Base-by-base conservation (phyloP, 1,140 invertebrate genomes). In the Drosophila grimshawi region DNA sequence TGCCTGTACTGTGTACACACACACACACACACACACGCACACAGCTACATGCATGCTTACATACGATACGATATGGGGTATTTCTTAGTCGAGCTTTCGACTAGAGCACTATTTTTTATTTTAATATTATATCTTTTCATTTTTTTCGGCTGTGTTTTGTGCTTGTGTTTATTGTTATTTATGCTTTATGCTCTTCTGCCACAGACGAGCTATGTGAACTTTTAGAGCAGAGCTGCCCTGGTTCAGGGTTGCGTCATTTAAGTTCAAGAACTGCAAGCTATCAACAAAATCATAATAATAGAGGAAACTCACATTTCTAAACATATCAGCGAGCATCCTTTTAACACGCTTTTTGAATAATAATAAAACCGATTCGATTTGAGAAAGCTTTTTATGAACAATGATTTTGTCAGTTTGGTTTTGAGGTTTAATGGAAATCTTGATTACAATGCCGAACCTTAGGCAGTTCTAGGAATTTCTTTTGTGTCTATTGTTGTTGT, bases 101-200 rank as follows among this genome's bases (percentile, higher is more conserved):
- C 19, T 19, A 19, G 19, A 19, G 19, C 19, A 19, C 19, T 19
- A 19, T 19, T 19, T 19, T 19, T 19, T 19, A 1, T 73, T 60
- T 67, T 66, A 66, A 59, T 65, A 11, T 35, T 35, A 27, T 73
- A 46, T 45, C 48, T 27, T 67, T 37, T 60, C 55, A 45, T 48
- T 37, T 57, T 43, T 65, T 39, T 19, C 19, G 19, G 19, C 19
- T 19, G 19, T 19, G 19, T 39, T 10, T 11, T 59, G 63, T 65
- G 45, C 37, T 64, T 56, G 41, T 56, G 60, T 65, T 71, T 57
- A 65, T 65, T 71, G 53, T 72, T 66, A 53, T 67, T 73, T 73
- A 67, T 60, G 49, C 55, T 59, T 65, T 65, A 35, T 5, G 11
- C 39, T n/a, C 11, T 51, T 37, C 29, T 71, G 19, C 46, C 49